Percentiles rank a stretch among this genome's conserved stretches.
Evolutionary conservation across 2,113 vertebrate species (phyloP).

Genomic region (Atrichornis clamosus): DNA sequence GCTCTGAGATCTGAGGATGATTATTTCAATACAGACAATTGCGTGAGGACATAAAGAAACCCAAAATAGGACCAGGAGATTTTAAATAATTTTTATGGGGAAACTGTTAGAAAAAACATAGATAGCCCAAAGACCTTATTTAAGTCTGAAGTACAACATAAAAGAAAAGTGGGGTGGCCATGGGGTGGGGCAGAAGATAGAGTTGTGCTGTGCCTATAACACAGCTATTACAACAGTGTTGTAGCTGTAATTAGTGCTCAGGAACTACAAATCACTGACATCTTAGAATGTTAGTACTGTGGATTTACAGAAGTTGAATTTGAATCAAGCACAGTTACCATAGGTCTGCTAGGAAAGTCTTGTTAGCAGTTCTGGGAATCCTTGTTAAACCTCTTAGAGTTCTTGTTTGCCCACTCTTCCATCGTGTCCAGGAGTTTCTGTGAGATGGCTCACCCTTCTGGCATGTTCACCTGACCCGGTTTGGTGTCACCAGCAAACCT

Average conservation of each 20-base stretch:
- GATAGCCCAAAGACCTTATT: background rate
- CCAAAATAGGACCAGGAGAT: background rate
- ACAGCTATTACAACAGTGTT: background rate
- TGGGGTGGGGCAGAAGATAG: background rate
- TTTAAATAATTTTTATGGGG: background rate
- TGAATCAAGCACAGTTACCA: background rate
- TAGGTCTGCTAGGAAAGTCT: background rate
- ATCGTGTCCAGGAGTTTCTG: background rate
- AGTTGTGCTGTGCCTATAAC: background rate
- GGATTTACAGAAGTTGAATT: background rate
- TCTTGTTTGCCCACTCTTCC: background rate
- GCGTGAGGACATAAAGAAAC: background rate
- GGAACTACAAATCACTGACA: background rate
- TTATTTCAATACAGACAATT: background rate
- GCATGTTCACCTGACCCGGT: accelerated
- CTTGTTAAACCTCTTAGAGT: background rate
- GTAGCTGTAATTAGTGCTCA: background rate
- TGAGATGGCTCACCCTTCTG: background rate
- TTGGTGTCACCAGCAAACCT: background rate
- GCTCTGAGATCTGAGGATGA: background rate
- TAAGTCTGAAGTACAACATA: background rate
- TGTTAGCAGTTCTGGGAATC: background rate
- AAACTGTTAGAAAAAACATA: background rate
- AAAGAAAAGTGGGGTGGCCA: background rate
- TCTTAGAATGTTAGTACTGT: background rate